A percentile compares a stretch with the other conserved stretches of the same genome.
Conservation (phyloP, 2,797 vertebrate species). For the Falco cherrug region DNA sequence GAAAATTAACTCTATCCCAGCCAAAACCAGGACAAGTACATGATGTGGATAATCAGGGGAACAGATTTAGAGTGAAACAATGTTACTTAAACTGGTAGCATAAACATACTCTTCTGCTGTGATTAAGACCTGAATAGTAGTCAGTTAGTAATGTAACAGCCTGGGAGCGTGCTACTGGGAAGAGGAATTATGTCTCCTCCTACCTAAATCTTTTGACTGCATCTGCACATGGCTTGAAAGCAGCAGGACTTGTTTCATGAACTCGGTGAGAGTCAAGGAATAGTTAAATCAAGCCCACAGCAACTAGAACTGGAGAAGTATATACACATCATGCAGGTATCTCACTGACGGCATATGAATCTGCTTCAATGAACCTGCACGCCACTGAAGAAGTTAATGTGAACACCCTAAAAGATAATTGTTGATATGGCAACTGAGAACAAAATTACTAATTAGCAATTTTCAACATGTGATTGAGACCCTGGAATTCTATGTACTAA, state of each 20-base stretch:
- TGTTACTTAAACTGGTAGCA: not conserved
- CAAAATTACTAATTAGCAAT: not conserved
- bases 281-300: not conserved
- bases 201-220: not conserved
- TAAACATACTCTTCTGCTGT: not conserved
- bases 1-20: too few species aligned
- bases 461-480: not conserved
- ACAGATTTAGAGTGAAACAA: not conserved
- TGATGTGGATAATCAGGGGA: not conserved
- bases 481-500: not conserved
- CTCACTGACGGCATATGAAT: not conserved
- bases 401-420: not conserved
- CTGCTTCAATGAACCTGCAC: not conserved
- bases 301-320: not conserved
- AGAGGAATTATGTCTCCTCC: not conserved
- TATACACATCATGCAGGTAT: not conserved
- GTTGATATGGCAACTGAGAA: not conserved
- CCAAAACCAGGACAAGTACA: fast-evolving
- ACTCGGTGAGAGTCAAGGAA: not conserved
- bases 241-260: not conserved
- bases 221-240: not conserved
- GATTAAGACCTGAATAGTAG: not conserved
- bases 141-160: not conserved
- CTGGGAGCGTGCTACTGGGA: not conserved
- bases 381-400: not conserved